Conservation (phyloP, 2,113 vertebrate genomes). For the Podilymbus podiceps region DNA sequence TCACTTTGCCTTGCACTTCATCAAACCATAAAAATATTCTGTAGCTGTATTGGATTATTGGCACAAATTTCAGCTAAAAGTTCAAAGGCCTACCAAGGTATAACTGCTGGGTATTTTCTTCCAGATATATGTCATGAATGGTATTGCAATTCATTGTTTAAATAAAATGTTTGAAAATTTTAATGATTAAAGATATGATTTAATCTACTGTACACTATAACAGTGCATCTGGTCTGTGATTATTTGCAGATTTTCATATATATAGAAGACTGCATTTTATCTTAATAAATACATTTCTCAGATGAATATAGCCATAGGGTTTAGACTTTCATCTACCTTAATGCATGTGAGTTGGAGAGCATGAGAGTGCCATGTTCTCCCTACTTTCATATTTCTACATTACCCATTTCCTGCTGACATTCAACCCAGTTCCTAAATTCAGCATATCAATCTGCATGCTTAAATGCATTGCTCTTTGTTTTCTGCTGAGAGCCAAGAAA, state of each 20-base stretch:
- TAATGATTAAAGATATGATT: background rate
- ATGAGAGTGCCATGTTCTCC: background rate
- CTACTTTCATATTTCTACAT: background rate
- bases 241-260: background rate
- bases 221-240: background rate
- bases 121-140: background rate
- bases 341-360: background rate
- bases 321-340: background rate
- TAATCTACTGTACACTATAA: background rate
- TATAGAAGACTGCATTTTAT: background rate
- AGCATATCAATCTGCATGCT: constrained; percentile 14
- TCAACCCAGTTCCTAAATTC: constrained; percentile 17
- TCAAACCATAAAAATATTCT: background rate
- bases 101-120: rapidly evolving
- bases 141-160: background rate
- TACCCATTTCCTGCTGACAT: constrained; percentile 18
- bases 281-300: background rate
- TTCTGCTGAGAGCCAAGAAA: constrained; percentile 62
- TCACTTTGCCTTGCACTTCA: background rate
- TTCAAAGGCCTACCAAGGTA: background rate
- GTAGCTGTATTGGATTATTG: background rate
- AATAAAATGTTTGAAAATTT: background rate
- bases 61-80: background rate
- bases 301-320: background rate
- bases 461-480: constrained; percentile 15